Conservation (phyloP, 2,888 invertebrate genomes). For the Amaurobius ferox region DNA sequence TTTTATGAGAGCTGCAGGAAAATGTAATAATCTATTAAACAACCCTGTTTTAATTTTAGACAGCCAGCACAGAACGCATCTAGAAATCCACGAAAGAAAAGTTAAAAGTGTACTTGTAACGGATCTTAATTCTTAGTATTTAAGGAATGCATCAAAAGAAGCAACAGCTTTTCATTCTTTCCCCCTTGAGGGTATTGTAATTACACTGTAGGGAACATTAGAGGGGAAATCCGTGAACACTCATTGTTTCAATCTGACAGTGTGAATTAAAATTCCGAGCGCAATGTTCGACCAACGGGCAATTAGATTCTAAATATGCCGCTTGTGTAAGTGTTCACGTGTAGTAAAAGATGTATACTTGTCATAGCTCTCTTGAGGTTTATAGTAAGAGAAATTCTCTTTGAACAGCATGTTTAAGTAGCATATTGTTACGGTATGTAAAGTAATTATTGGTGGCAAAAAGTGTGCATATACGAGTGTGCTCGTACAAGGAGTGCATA, state of each 20-base stretch:
- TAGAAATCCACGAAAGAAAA: no score
- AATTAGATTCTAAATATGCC: constrained; percentile 43
- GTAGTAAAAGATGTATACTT: constrained; percentile 26
- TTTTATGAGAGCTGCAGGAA: no score
- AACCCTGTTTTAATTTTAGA: no score
- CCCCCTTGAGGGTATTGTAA: constrained; percentile 26
- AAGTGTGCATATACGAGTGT: no score
- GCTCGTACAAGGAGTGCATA: no score
- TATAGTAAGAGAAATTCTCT: background rate
- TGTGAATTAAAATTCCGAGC: constrained; percentile 58
- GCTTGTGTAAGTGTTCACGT: constrained; percentile 52
- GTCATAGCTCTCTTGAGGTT: background rate
- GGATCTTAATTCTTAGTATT: constrained; percentile 4
- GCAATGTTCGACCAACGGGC: constrained; percentile 61
- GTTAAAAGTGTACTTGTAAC: background rate
- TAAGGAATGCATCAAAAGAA: background rate
- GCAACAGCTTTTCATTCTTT: background rate
- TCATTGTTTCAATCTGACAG: constrained; percentile 51
- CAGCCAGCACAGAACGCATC: no score
- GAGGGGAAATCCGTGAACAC: constrained; percentile 29
- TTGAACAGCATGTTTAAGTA: no score
- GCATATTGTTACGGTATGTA: no score
- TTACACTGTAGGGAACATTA: constrained; percentile 47
- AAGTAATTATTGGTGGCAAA: no score
- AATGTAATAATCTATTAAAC: no score